Percentiles rank a stretch among this genome's conserved stretches.
phyloP scores from a whole-genome alignment of 2,113 vertebrate species.

The Heterotilapia buettikoferi region DNA sequence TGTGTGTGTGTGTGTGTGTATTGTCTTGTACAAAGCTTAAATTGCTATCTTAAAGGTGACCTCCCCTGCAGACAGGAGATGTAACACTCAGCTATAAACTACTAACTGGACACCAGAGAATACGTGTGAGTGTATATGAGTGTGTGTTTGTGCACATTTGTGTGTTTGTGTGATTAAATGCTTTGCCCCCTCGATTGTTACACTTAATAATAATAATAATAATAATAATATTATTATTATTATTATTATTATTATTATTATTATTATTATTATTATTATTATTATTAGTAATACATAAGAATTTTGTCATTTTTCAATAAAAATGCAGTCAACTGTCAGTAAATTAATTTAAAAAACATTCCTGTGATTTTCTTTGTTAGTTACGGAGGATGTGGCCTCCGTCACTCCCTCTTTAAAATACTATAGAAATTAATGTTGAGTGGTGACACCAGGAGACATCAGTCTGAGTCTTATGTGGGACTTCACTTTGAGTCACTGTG shows the following conservation, averaged over 20 bases:
- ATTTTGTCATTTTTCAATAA: background rate
- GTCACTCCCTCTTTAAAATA: background rate
- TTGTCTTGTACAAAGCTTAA: constrained; percentile 13
- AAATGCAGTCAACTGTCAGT: background rate
- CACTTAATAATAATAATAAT: no score
- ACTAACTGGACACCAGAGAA: background rate
- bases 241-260: no score
- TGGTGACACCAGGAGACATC: background rate
- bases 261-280: background rate
- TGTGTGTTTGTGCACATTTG: background rate
- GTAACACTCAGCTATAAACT: background rate
- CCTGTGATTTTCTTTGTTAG: background rate
- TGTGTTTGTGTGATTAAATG: background rate
- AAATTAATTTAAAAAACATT: background rate
- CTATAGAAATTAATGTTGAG: background rate
- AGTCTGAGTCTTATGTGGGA: background rate
- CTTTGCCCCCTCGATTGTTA: background rate
- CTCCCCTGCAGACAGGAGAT: constrained; percentile 22
- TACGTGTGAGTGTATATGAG: background rate
- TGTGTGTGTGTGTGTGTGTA: background rate
- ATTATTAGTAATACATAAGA: background rate
- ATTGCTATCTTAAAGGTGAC: constrained; percentile 43
- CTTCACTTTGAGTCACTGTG: background rate
- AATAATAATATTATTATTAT: no score
- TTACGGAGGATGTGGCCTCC: background rate